phyloP scores from a whole-genome alignment of 2,797 vertebrate genomes.

The Chloroceryle amazona region DNA sequence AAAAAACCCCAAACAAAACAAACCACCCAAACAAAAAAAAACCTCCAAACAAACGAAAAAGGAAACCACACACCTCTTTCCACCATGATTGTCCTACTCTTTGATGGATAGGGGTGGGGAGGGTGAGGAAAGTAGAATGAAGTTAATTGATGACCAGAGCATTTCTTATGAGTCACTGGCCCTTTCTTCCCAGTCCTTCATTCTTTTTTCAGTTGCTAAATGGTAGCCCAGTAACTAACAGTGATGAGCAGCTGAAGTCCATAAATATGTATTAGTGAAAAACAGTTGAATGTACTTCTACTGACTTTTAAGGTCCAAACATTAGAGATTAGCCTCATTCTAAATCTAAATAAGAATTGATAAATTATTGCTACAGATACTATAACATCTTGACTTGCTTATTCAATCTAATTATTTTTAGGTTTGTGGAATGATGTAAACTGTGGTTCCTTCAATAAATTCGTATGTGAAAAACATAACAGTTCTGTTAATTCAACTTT shows the following conservation, averaged over 20 bases:
- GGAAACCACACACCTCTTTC: background rate
- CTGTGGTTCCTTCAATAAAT: slow-evolving; percentile 17
- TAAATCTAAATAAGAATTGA: background rate
- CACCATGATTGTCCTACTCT: background rate
- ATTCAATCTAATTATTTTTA: background rate
- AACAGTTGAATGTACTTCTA: background rate
- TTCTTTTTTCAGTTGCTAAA: background rate
- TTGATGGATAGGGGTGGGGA: background rate
- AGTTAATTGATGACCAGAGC: background rate
- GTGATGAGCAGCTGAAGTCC: background rate
- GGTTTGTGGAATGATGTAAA: slow-evolving; percentile 57
- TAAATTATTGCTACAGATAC: background rate
- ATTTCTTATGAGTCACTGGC: background rate
- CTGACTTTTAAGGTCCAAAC: background rate
- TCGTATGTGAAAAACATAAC: slow-evolving; percentile 48
- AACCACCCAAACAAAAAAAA: too few species aligned
- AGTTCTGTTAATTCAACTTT: background rate
- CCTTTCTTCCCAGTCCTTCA: background rate
- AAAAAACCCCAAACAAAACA: too few species aligned
- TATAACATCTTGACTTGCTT: background rate
- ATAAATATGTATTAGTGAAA: background rate
- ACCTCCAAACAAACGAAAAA: too few species aligned
- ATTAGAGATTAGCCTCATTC: background rate
- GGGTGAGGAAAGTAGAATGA: background rate
- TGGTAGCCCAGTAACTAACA: background rate